phyloP scores from a whole-genome alignment of 2,888 invertebrate species.

The Empis stercorea region DNA sequence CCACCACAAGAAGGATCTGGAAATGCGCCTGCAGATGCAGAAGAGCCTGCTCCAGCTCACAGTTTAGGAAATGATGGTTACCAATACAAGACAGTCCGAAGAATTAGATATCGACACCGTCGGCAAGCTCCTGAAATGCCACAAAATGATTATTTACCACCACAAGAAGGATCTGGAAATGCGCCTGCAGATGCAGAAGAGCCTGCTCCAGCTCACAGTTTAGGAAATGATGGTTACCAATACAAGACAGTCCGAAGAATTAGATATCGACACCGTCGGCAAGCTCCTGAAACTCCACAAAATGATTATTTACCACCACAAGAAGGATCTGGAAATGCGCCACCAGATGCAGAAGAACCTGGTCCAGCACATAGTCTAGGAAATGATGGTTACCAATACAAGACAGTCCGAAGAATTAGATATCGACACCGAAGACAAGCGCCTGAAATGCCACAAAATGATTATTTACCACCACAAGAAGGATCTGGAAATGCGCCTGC shows the following conservation, averaged over 20 bases:
- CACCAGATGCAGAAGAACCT: too few species aligned
- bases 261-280: neutral
- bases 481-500: neutral
- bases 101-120: neutral
- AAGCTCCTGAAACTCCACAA: neutral
- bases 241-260: neutral
- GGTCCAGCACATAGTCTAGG: neutral
- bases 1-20: neutral
- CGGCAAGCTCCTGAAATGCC: neutral
- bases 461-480: slow-evolving; percentile 19
- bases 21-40: neutral
- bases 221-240: neutral
- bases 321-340: too few species aligned
- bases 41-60: neutral
- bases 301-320: neutral
- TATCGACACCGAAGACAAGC: slow-evolving; percentile 13
- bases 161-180: neutral
- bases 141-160: neutral
- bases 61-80: neutral
- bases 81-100: neutral
- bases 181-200: neutral
- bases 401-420: neutral
- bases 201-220: neutral
- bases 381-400: neutral
- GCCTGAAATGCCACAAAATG: neutral